Percentiles rank a stretch among this genome's conserved stretches.
Evolutionary conservation across 2,888 invertebrate species (phyloP).

Genomic region (Drosophila borborema): DNA sequence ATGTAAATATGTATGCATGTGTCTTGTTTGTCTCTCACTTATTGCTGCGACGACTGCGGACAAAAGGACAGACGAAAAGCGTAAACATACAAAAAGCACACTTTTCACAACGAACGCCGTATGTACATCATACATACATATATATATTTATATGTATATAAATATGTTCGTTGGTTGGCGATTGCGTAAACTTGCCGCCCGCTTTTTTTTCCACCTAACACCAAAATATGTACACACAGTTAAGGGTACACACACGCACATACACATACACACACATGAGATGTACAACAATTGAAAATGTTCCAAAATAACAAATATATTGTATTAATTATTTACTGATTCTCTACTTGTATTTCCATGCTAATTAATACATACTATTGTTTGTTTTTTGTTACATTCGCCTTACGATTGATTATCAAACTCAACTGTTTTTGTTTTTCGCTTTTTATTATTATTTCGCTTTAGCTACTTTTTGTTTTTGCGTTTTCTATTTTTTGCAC

Average conservation of each 20-base stretch:
- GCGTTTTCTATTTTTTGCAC: slow-evolving; percentile 72
- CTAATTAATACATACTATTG: slow-evolving; percentile 58
- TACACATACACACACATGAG: slow-evolving; percentile 15
- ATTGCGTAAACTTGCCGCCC: slow-evolving; percentile 81
- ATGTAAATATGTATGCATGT: slow-evolving; percentile 44
- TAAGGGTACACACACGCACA: slow-evolving; percentile 42
- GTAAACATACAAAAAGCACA: slow-evolving; percentile 78
- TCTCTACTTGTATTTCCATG: slow-evolving; percentile 30
- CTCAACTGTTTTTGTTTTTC: slow-evolving; percentile 68
- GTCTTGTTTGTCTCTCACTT: slow-evolving; percentile 68
- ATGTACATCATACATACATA: slow-evolving; percentile 41
- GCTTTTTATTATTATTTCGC: slow-evolving; percentile 55
- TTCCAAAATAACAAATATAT: slow-evolving; percentile 68
- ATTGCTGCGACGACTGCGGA: slow-evolving; percentile 48
- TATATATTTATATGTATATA: slow-evolving; percentile 3
- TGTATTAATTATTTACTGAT: slow-evolving; percentile 47
- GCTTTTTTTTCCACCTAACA: slow-evolving; percentile 76
- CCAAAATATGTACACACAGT: slow-evolving; percentile 76
- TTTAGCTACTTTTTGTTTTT: slow-evolving; percentile 58
- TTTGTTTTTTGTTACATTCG: slow-evolving; percentile 54
- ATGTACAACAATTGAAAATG: slow-evolving; percentile 55
- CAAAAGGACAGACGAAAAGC: slow-evolving; percentile 56
- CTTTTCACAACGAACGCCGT: slow-evolving; percentile 68
- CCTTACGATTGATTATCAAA: slow-evolving; percentile 62
- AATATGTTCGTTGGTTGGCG: slow-evolving; percentile 58